Evolutionary conservation across 2,113 vertebrate species (phyloP).

Genomic region (Xiphorhynchus elegans): DNA sequence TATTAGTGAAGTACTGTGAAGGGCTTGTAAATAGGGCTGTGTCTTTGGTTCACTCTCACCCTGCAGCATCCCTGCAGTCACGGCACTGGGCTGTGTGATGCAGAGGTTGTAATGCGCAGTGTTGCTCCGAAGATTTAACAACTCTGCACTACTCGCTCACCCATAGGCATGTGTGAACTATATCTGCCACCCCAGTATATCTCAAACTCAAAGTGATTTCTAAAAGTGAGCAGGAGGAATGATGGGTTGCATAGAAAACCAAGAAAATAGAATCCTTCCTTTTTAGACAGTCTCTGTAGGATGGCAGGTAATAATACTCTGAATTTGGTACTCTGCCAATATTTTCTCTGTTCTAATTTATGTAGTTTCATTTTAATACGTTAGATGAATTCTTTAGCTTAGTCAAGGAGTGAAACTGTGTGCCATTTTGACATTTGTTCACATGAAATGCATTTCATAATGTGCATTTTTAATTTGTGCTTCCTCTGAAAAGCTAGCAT

Average conservation of each 20-base stretch:
- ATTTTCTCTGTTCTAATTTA: neutral
- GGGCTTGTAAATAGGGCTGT: neutral
- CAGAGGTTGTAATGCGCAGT: slow-evolving; percentile 46
- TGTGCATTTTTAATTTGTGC: neutral
- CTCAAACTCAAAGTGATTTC: neutral
- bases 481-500: neutral
- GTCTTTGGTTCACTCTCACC: neutral
- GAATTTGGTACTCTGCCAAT: neutral
- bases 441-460: slow-evolving; percentile 17
- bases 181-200: neutral
- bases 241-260: slow-evolving; percentile 10
- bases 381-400: neutral
- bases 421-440: slow-evolving; percentile 12
- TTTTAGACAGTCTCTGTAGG: slow-evolving; percentile 10
- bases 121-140: slow-evolving; percentile 41
- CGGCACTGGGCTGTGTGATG: neutral
- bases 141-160: slow-evolving; percentile 30
- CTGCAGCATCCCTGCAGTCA: slow-evolving; percentile 57
- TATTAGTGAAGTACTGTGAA: neutral
- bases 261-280: neutral
- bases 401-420: neutral
- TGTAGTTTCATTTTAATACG: neutral
- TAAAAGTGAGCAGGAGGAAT: neutral
- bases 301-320: slow-evolving; percentile 9
- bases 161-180: neutral